Percentiles rank a stretch among this genome's conserved stretches.
phyloP scores from a whole-genome alignment of 92 coral and sea anemone species.

The Umimayanthus kanabou region DNA sequence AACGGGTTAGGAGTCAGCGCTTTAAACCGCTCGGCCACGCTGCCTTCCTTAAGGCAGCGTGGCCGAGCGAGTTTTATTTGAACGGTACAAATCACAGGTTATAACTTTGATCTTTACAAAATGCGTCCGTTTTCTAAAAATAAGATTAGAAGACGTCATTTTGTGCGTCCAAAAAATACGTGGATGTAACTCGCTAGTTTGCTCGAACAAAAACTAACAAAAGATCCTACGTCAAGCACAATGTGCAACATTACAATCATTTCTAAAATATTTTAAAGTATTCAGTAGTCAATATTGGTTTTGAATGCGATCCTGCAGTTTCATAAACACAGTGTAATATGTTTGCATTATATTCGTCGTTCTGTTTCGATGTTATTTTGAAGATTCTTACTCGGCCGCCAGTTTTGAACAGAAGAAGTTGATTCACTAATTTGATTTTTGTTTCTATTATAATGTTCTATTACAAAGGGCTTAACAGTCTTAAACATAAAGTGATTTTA shows the following conservation, averaged over 20 bases:
- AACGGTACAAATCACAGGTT: neutral
- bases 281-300: neutral
- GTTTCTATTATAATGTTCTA: neutral
- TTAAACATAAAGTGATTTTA: neutral
- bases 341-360: neutral
- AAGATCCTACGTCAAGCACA: neutral
- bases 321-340: neutral
- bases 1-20: too few relatives aligned
- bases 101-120: neutral
- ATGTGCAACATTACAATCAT: neutral
- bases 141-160: neutral
- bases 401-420: neutral
- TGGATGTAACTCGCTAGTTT: neutral
- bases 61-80: too few relatives aligned
- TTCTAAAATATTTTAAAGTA: too few relatives aligned
- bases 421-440: slow-evolving; percentile 5
- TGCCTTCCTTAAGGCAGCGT: too few relatives aligned
- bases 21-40: too few relatives aligned
- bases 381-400: neutral
- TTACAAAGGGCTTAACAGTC: slow-evolving; percentile 3
- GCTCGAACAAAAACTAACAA: neutral
- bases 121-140: neutral
- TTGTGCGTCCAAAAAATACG: neutral
- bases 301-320: neutral
- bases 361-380: neutral